Evolutionary conservation across 2,797 vertebrate species (phyloP).

Genomic region (Numenius phaeopus): DNA sequence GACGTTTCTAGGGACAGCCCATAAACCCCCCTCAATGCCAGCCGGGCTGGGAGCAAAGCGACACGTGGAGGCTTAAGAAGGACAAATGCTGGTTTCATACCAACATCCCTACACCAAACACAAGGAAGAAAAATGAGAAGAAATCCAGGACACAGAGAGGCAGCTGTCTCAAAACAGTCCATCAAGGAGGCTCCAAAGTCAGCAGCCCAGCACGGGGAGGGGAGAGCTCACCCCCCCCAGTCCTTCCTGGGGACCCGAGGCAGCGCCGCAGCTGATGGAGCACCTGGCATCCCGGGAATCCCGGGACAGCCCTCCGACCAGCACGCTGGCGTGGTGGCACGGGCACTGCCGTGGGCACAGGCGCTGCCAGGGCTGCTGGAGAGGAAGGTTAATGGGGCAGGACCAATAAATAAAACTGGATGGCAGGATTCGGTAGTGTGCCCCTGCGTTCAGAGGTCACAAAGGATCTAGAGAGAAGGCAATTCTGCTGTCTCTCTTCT

Average conservation of each 20-base stretch:
- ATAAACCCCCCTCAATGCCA: not conserved
- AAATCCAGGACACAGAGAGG: not conserved
- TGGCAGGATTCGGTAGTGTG: not conserved
- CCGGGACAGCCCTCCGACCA: not conserved
- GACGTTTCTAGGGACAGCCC: accelerated
- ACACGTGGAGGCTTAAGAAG: not conserved
- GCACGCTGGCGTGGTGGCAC: accelerated
- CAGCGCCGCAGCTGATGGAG: accelerated
- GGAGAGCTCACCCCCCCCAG: accelerated
- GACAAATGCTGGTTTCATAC: not conserved
- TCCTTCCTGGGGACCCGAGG: not conserved
- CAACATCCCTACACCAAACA: not conserved
- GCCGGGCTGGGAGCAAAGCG: not conserved
- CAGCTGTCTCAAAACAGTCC: not conserved
- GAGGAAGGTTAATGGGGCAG: accelerated
- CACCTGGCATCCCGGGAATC: not conserved
- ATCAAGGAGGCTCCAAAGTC: not conserved
- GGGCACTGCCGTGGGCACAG: not conserved
- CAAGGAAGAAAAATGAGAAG: not conserved
- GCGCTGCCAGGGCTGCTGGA: not conserved
- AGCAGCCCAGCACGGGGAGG: accelerated
- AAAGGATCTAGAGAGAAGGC: not conserved
- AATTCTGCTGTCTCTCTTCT: not conserved
- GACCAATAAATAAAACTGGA: not conserved
- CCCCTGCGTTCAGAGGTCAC: not conserved